phyloP scores from a whole-genome alignment of 2,888 invertebrate species.

The Congeria kusceri region DNA sequence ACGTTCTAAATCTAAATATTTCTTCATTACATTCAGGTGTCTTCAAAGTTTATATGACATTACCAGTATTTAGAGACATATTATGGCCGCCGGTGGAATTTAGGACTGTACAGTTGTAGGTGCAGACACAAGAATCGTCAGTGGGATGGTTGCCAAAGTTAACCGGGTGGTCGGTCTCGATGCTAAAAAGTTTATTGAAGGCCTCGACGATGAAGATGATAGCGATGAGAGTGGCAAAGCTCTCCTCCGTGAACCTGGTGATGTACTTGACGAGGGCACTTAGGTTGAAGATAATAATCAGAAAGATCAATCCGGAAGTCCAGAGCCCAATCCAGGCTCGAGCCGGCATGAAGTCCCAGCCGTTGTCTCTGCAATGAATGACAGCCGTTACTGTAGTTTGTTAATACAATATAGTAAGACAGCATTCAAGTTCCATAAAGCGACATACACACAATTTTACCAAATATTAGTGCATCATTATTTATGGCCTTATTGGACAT shows the following conservation, averaged over 20 bases:
- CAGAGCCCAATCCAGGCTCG: slow-evolving; percentile 98
- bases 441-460: no score
- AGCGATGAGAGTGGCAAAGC: slow-evolving; percentile 97
- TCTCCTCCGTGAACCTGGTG: slow-evolving; percentile 98
- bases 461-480: no score
- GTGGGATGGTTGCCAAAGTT: slow-evolving; percentile 50
- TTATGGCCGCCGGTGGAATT: slow-evolving; percentile 27
- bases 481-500: no score
- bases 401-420: no score
- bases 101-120: slow-evolving; percentile 54
- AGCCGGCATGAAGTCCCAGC: slow-evolving; percentile 97
- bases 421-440: no score
- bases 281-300: slow-evolving; percentile 96
- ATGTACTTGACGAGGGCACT: slow-evolving; percentile 98
- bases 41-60: no score
- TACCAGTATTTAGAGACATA: no score
- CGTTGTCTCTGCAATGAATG: slow-evolving; percentile 88
- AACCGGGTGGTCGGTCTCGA: slow-evolving; percentile 62
- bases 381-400: no score
- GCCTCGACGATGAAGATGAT: slow-evolving; percentile 99
- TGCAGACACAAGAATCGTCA: background rate
- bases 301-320: slow-evolving; percentile 93
- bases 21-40: no score
- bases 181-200: slow-evolving; percentile 94
- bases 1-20: no score